These are phyloP conservation scores for Trinorchestia longiramus DNA, from an alignment of 1,140 invertebrate species.

Conservation along the genomic window DNA sequence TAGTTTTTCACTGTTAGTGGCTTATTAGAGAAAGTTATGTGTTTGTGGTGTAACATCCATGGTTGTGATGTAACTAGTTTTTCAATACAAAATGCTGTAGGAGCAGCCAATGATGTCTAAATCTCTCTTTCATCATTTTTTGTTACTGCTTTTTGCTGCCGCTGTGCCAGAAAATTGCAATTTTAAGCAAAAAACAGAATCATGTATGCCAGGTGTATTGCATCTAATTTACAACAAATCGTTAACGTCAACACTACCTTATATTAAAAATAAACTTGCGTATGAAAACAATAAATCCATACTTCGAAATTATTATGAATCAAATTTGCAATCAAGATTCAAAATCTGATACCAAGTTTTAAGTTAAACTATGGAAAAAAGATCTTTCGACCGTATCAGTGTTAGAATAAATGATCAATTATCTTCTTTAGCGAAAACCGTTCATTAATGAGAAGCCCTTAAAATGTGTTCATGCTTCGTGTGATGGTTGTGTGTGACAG, in stretches of 20 bases:
- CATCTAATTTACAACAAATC: not conserved
- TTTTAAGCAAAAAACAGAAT: not conserved
- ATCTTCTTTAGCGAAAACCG: not conserved
- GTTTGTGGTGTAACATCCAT: not conserved
- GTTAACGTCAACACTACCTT: not conserved
- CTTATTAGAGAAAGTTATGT: not conserved
- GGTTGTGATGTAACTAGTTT: not conserved
- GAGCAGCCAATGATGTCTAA: not conserved
- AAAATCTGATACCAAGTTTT: no score
- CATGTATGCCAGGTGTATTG: not conserved
- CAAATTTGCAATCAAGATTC: no score
- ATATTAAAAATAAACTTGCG: not conserved
- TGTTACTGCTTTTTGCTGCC: not conserved
- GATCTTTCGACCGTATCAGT: no score
- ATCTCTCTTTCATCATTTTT: not conserved
- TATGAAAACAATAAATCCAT: no score
- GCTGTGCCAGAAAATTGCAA: not conserved
- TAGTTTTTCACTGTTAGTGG: not conserved
- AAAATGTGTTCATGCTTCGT: not conserved
- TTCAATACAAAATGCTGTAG: not conserved
- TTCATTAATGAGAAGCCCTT: not conserved
- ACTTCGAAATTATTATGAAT: no score
- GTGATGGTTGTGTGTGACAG: not conserved
- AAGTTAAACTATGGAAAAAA: no score
- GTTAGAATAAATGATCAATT: no score